Conservation (phyloP, 1,140 invertebrate species). For the Ericerus pela region DNA sequence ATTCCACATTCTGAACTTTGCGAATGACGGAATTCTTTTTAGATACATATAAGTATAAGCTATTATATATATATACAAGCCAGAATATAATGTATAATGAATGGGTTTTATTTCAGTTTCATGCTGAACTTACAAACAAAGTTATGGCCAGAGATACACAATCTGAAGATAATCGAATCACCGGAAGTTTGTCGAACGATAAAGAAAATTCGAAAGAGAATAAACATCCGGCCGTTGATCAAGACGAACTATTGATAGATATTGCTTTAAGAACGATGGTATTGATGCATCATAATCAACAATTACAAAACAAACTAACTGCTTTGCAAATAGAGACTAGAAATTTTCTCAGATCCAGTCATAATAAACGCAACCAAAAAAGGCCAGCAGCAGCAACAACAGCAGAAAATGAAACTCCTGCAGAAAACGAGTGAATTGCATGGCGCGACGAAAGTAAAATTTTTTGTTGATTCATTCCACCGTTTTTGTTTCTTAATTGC, state of each 20-base stretch:
- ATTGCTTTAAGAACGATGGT: conserved; percentile 35
- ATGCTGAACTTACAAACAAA: background rate
- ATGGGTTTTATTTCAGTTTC: background rate
- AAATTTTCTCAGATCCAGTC: conserved; percentile 32
- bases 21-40: too few species aligned
- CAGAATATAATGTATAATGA: too few species aligned
- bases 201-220: background rate
- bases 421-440: too few species aligned
- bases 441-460: too few species aligned
- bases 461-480: too few species aligned
- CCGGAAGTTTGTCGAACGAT: background rate
- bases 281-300: conserved; percentile 34
- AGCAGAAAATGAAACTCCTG: too few species aligned
- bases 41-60: too few species aligned
- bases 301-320: conserved; percentile 32
- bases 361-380: conserved; percentile 30
- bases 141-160: background rate
- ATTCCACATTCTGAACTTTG: too few species aligned
- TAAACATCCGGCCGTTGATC: background rate
- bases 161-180: background rate
- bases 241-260: conserved; percentile 29
- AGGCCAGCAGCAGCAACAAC: too few species aligned
- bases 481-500: too few species aligned
- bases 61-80: too few species aligned
- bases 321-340: conserved; percentile 33